Percentiles rank a stretch among this genome's conserved stretches.
Conservation (phyloP, 2,797 vertebrate genomes). For the Sebastes trivittatus region DNA sequence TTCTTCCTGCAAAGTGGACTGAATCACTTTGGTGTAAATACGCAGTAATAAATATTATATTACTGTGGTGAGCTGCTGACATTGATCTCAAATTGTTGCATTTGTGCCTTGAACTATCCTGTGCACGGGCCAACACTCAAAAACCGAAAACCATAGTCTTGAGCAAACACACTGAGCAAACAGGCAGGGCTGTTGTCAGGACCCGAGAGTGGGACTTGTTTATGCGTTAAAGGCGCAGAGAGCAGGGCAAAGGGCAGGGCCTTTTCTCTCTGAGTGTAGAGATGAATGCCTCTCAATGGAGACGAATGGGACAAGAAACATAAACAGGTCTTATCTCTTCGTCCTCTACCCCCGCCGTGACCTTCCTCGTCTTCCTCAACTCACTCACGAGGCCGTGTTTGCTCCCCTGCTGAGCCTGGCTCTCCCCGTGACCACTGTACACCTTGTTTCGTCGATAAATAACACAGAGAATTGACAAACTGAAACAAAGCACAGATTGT, state of each 20-base stretch:
- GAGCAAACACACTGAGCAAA: conserved; percentile 70
- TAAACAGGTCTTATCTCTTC: conserved; percentile 72
- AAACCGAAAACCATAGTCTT: conserved; percentile 37
- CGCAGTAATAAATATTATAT: conserved; percentile 48
- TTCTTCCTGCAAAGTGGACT: conserved; percentile 26
- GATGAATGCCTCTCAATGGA: conserved; percentile 53
- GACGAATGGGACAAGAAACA: conserved; percentile 69
- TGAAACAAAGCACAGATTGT: conserved; percentile 56
- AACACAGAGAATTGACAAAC: conserved; percentile 33
- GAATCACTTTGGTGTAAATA: conserved; percentile 23
- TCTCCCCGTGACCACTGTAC: conserved; percentile 39
- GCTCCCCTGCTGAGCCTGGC: conserved; percentile 32
- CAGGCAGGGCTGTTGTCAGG: conserved; percentile 47
- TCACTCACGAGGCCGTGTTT: conserved; percentile 33
- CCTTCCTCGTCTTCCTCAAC: conserved; percentile 24
- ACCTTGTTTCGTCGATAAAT: conserved; percentile 60
- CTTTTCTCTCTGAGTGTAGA: conserved; percentile 32
- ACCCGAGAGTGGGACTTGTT: conserved; percentile 37
- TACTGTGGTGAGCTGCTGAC: conserved; percentile 31
- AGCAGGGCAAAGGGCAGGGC: conserved; percentile 44
- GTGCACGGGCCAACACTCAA: conserved; percentile 8
- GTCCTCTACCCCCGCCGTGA: conserved; percentile 54
- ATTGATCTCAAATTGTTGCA: conserved; percentile 25
- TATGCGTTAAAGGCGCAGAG: conserved; percentile 30
- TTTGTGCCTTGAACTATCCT: conserved; percentile 34